Evolutionary conservation across 2,797 vertebrate genomes (phyloP), one percentile per base, ranked within the genome.

Genomic region (Macroramphosus scolopax): DNA sequence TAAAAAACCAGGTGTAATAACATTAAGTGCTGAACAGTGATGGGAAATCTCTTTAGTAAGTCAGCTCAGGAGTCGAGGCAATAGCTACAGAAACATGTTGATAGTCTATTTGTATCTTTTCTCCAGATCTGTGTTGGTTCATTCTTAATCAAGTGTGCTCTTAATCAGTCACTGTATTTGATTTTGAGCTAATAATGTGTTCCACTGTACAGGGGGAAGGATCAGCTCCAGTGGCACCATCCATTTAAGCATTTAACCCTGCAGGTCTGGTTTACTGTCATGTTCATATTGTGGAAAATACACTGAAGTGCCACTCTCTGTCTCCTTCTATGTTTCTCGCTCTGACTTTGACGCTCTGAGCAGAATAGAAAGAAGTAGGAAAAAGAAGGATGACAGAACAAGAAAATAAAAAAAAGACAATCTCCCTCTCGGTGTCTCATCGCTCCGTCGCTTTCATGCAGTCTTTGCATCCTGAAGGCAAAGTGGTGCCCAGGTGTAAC

Each of bases 1-100:
- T 29, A 17, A n/a, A n/a, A n/a, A n/a, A n/a, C 25, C 17, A 17
- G 35, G 36, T 63, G 57, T 77, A 81, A 79, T 77, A 70, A 71
- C 38, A 37, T 57, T 66, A 79, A 80, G 72, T 56, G 71, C 61
- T 63, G 44, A 37, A 48, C 15, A 11, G 51, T 64, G 57, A 58
- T 50, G 45, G 24, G 17, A 32, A 29, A 13, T 37, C 44, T 72
- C n/a, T n/a, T 63, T 11, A 61, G 37, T 37, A 33, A 22, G 48
- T 57, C 48, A 73, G 55, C 51, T n/a, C n/a, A n/a, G 17, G 26
- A 8, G 2, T 42, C 17, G 3, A 5, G 16, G 26, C 9, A 18
- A 28, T 11, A n/a, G 8, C 13, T 39, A 2, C 18, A 6, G 17
- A 22, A 13, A n/a, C n/a, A n/a, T n/a, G n/a, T n/a, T n/a, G n/a